phyloP scores from a whole-genome alignment of 2,888 invertebrate species.

The Apamea crenata region DNA sequence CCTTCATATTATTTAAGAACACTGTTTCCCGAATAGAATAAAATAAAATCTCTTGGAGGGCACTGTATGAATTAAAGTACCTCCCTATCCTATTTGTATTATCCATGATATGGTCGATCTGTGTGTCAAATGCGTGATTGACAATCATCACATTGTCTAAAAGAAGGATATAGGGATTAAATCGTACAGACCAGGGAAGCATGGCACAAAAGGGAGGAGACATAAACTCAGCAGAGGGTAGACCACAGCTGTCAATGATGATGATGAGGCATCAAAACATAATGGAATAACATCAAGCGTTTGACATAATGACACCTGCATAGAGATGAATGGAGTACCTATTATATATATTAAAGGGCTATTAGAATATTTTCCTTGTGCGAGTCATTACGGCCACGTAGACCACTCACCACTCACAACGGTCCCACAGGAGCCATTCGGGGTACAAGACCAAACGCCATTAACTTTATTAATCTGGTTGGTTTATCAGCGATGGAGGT shows the following conservation, averaged over 20 bases:
- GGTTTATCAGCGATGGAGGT: constrained; percentile 7
- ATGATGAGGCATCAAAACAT: background rate
- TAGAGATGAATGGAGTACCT: background rate
- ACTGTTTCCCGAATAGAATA: too few species aligned
- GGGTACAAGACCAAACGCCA: constrained; percentile 41
- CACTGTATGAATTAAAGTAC: too few species aligned
- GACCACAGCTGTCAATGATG: too few species aligned
- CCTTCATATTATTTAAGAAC: too few species aligned
- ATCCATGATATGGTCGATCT: background rate
- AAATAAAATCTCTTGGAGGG: too few species aligned
- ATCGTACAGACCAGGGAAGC: too few species aligned
- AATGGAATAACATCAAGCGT: background rate
- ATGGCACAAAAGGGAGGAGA: too few species aligned
- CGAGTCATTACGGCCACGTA: constrained; percentile 43
- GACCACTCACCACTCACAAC: constrained; percentile 31
- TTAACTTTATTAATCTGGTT: constrained; percentile 54
- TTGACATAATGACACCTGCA: background rate
- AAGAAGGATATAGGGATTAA: background rate
- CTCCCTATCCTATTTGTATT: too few species aligned
- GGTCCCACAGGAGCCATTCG: constrained; percentile 45
- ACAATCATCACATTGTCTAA: background rate
- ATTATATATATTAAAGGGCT: constrained; percentile 1
- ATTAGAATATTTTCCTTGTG: constrained; percentile 51
- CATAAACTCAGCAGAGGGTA: too few species aligned
- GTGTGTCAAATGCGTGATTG: background rate